Conservation (phyloP, 2,888 invertebrate species). For the Patella caerulea region DNA sequence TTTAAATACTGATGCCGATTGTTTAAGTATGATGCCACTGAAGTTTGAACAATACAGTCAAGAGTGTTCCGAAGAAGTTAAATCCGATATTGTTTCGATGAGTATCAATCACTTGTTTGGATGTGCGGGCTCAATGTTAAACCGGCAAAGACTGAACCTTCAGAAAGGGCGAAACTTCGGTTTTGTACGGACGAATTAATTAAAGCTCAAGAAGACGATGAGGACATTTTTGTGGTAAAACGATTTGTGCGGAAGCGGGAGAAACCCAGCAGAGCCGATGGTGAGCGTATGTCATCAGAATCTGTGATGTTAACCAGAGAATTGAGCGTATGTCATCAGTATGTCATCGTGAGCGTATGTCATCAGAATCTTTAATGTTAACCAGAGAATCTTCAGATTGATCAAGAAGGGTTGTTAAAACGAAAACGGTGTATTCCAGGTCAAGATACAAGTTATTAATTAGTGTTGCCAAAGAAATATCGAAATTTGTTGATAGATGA, state of each 20-base stretch:
- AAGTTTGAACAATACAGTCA: neutral
- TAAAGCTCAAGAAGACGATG: neutral
- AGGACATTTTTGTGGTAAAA: neutral
- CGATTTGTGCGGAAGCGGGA: neutral
- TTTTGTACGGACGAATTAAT: neutral
- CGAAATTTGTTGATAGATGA: neutral
- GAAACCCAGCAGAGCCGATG: too few relatives aligned
- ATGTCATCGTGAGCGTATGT: too few relatives aligned
- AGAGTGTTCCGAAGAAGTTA: neutral
- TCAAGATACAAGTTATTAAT: neutral
- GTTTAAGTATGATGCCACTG: slow-evolving; percentile 9
- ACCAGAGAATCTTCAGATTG: neutral
- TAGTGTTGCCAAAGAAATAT: slow-evolving; percentile 10
- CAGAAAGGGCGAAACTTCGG: neutral
- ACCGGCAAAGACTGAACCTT: neutral
- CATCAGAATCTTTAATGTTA: too few relatives aligned
- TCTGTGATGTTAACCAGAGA: neutral
- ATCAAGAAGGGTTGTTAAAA: slow-evolving; percentile 13
- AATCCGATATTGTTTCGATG: neutral
- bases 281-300: neutral
- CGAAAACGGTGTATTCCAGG: neutral
- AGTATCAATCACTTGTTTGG: neutral
- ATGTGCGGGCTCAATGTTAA: neutral
- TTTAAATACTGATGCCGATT: slow-evolving; percentile 31
- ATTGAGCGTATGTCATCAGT: too few relatives aligned